A percentile compares a stretch with the other conserved stretches of the same genome.
Conservation (phyloP, 2,888 invertebrate species). For the Apoderus coryli region DNA sequence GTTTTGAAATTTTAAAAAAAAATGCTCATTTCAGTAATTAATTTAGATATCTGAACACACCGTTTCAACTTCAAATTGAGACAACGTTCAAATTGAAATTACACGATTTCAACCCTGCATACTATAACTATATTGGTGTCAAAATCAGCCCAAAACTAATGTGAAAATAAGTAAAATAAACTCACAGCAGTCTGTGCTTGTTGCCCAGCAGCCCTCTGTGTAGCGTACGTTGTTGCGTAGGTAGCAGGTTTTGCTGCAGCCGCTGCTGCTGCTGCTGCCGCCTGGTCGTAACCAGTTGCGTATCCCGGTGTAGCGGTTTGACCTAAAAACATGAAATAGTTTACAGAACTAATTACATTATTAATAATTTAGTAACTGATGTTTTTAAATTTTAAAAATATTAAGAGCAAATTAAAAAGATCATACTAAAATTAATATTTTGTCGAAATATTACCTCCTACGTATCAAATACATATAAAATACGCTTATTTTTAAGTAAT, state of each 20-base stretch:
- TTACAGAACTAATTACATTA: conserved; percentile 20
- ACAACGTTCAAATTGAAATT: too few relatives aligned
- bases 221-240: conserved; percentile 51
- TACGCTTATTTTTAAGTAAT: too few relatives aligned
- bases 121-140: too few relatives aligned
- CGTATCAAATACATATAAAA: conserved; percentile 1
- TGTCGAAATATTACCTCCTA: conserved; percentile 1
- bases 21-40: too few relatives aligned
- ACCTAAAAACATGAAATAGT: conserved; percentile 40
- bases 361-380: not conserved
- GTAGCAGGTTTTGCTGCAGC: conserved; percentile 52
- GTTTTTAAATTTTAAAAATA: too few relatives aligned
- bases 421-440: not conserved
- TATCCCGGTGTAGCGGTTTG: conserved; percentile 50
- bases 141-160: too few relatives aligned
- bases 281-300: conserved; percentile 45
- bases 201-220: conserved; percentile 37
- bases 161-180: too few relatives aligned
- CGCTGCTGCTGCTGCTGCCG: conserved; percentile 35
- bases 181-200: conserved; percentile 32
- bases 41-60: too few relatives aligned
- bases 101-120: too few relatives aligned
- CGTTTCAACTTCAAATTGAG: too few relatives aligned
- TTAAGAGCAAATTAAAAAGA: too few relatives aligned
- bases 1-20: too few relatives aligned